phyloP scores from a whole-genome alignment of 2,113 vertebrate species.

The Hiodon alosoides region DNA sequence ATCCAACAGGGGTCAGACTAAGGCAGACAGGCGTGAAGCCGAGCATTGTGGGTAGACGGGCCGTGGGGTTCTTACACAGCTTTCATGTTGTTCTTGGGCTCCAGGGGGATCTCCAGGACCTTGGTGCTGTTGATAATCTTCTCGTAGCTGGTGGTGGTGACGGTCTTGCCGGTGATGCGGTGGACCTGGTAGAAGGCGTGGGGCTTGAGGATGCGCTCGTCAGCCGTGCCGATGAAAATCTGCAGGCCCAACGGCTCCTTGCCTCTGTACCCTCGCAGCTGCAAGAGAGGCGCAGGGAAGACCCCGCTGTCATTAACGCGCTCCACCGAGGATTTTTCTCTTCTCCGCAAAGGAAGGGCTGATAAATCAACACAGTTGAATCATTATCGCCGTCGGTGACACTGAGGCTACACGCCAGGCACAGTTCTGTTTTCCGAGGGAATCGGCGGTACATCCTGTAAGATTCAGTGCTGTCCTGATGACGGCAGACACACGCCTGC shows the following conservation, averaged over 20 bases:
- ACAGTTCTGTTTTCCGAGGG: neutral
- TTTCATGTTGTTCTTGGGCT: conserved; percentile 97
- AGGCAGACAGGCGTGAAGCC: neutral
- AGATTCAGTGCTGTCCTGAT: neutral
- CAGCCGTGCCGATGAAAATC: conserved; percentile 96
- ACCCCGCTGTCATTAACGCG: neutral
- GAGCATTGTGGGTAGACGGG: neutral
- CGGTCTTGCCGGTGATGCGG: conserved; percentile 93
- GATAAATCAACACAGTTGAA: neutral
- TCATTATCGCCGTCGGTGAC: neutral
- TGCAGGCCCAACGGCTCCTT: conserved; percentile 90
- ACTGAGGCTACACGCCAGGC: neutral
- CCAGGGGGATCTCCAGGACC: conserved; percentile 89
- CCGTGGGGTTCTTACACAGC: conserved; percentile 75
- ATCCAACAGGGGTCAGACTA: neutral
- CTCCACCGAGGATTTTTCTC: too few relatives aligned
- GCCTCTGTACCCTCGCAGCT: conserved; percentile 93
- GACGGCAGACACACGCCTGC: neutral
- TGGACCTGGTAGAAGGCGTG: conserved; percentile 98
- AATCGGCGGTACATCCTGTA: neutral
- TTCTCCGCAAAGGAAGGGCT: neutral
- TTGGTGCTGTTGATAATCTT: conserved; percentile 90
- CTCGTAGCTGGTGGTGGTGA: conserved; percentile 95
- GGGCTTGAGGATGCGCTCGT: conserved; percentile 92
- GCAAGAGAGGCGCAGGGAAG: conserved; percentile 32